Evolutionary conservation across 2,797 vertebrate genomes (phyloP).

Genomic region (Neosalanx taihuensis): DNA sequence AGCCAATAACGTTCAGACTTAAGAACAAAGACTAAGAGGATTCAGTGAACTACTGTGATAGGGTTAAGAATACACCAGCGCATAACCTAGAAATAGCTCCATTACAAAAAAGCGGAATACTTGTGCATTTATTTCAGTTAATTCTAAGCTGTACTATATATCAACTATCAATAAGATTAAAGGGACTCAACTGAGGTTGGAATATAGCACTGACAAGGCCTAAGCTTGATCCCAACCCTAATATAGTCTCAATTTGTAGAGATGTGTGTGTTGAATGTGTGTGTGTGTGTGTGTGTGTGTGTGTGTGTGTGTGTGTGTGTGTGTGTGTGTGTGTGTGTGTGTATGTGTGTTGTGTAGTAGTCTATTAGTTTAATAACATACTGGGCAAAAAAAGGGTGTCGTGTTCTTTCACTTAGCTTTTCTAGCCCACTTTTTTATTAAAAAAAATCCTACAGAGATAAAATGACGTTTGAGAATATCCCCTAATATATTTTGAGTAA

Average conservation of each 20-base stretch:
- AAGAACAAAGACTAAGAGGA: neutral
- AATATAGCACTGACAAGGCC: neutral
- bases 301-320: conserved; percentile 8
- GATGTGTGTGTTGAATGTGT: neutral
- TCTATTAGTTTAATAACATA: no score
- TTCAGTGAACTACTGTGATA: neutral
- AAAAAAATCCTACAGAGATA: no score
- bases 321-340: no score
- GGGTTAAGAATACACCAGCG: neutral
- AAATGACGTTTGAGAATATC: no score
- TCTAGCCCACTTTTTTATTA: no score
- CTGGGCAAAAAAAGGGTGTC: no score
- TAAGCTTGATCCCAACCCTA: neutral
- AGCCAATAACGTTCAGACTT: neutral
- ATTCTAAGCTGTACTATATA: neutral
- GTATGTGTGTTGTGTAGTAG: no score
- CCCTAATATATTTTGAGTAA: no score
- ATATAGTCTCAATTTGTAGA: neutral
- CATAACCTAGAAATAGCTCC: neutral
- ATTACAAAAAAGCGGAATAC: neutral
- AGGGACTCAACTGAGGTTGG: neutral
- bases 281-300: neutral
- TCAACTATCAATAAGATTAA: neutral
- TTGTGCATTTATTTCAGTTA: neutral
- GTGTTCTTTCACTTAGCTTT: no score